These are phyloP conservation scores for Cotesia glomerata DNA, from an alignment of 1,140 invertebrate genomes.

Conservation along the genomic window DNA sequence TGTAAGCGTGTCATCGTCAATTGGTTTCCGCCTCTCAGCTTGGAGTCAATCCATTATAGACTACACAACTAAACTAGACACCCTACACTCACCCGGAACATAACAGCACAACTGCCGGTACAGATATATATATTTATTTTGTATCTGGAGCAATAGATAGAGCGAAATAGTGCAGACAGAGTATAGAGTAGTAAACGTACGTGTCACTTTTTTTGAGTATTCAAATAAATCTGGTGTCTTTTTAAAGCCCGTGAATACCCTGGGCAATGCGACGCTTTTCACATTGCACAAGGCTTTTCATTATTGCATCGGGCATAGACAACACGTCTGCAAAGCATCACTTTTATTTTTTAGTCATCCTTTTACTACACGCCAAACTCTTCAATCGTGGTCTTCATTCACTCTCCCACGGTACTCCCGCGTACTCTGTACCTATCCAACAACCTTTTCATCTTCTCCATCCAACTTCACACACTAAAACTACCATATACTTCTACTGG, in stretches of 20 bases:
- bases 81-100: no score
- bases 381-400: background rate
- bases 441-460: background rate
- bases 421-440: no score
- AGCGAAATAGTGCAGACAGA: no score
- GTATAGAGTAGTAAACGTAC: background rate
- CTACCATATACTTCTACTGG: background rate
- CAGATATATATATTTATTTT: background rate
- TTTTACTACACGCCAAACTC: background rate
- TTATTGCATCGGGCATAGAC: slow-evolving; percentile 5
- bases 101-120: no score
- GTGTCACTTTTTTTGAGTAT: slow-evolving; percentile 3
- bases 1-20: slow-evolving; percentile 22
- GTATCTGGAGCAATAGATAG: background rate
- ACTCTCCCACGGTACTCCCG: background rate
- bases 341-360: background rate
- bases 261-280: background rate
- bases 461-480: background rate
- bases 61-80: no score
- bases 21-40: slow-evolving; percentile 13
- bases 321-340: background rate
- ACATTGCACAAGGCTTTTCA: slow-evolving; percentile 19
- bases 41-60: slow-evolving; percentile 13
- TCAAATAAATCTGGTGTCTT: slow-evolving; percentile 18
- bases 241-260: slow-evolving; percentile 7